Evolutionary conservation across 2,113 vertebrate genomes (phyloP).

Genomic region (Ciconia boyciana): DNA sequence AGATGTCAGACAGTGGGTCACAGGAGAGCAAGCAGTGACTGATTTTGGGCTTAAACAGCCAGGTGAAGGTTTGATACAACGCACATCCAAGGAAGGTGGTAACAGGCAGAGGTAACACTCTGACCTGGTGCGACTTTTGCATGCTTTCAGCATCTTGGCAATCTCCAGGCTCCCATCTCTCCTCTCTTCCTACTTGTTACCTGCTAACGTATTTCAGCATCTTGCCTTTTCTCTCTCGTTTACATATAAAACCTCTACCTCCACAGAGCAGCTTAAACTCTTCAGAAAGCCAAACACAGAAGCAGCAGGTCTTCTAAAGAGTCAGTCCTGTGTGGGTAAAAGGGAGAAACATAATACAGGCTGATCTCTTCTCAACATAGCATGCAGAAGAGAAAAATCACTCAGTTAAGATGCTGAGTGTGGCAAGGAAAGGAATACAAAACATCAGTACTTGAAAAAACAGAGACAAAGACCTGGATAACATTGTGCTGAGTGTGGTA

Average conservation of each 20-base stretch:
- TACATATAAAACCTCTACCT: neutral
- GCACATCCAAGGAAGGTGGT: neutral
- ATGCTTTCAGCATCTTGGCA: neutral
- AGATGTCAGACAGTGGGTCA: neutral
- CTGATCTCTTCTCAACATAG: neutral
- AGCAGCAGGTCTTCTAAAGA: neutral
- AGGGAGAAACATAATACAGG: neutral
- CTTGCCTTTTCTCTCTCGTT: neutral
- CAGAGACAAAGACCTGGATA: constrained; percentile 11
- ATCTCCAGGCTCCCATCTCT: neutral
- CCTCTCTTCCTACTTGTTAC: neutral
- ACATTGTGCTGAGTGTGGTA: constrained; percentile 20
- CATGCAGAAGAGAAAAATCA: neutral
- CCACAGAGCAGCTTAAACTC: neutral
- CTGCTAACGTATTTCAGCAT: neutral
- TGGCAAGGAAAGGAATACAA: neutral
- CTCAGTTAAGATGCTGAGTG: neutral
- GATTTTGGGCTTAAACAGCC: neutral
- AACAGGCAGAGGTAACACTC: neutral
- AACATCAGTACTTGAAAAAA: neutral
- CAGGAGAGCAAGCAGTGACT: neutral
- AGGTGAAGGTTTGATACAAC: neutral
- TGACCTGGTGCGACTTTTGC: neutral
- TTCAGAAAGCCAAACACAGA: neutral
- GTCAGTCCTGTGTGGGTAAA: neutral